Evolutionary conservation across 2,113 vertebrate species (phyloP), one percentile per base, ranked within the genome.

Genomic region (Illadopsis cleaveri): DNA sequence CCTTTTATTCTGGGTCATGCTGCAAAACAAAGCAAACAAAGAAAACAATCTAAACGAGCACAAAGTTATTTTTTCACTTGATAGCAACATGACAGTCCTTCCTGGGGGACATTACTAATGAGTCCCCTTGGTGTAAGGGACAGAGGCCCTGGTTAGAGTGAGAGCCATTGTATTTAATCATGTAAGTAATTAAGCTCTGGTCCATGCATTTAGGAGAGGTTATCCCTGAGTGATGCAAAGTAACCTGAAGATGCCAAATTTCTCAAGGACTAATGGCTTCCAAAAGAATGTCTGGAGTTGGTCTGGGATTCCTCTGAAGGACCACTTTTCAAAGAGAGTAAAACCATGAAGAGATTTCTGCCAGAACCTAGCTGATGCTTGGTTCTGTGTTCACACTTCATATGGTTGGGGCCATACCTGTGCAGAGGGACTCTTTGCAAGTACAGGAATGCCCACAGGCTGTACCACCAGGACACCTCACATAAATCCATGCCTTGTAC

Each of bases 31-130:
- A 82, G 28, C 31, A 21, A 69, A 12, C n/a, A 78, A 86, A 64
- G 18, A 53, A 79, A 85, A 86, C 77, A 44, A 25, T 54, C 78
- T 69, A 19, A 75, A 90, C 82, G 54, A 94, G 28, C 45, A 70
- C 71, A 84, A 66, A 82, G 35, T 48, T 88, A 54, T 89, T 92
- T 94, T 94, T 93, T 53, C 30, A 89, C 30, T 84, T 75, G 72
- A 58, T 57, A 83, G 50, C 40, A 86, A 69, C 61, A 21, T 75
- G 88, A 40, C 54, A 25, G 20, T 70, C 77, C 50, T 93, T 87
- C 62, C n/a, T 56, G 50, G 11, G 50, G 22, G n/a, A 68, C 65
- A 44, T 54, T 65, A 33, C 51, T 62, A 15, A 48, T 38, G 50
- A 17, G 42, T 92, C 37, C 40, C 57, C 28, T 71, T 61, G 31